Evolutionary conservation across 1,140 invertebrate species (phyloP).

Genomic region (Danaus plexippus): DNA sequence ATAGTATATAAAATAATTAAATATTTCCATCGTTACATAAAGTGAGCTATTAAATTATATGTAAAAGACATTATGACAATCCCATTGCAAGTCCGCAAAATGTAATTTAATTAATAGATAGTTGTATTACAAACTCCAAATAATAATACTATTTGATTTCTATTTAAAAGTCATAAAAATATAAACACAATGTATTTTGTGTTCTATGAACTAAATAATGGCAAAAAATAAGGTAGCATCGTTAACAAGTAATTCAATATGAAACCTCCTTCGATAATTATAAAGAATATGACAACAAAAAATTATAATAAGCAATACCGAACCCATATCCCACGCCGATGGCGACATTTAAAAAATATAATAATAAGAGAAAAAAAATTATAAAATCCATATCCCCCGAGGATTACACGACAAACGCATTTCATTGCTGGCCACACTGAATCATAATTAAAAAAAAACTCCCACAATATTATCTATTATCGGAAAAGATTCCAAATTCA

Average conservation of each 20-base stretch:
- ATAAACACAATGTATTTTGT: too few relatives aligned
- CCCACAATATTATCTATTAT: conserved; percentile 31
- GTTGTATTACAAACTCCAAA: too few relatives aligned
- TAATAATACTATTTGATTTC: too few relatives aligned
- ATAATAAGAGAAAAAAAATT: conserved; percentile 40
- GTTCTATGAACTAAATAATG: too few relatives aligned
- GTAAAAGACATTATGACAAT: too few relatives aligned
- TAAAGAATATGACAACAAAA: conserved; percentile 31
- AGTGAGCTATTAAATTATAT: too few relatives aligned
- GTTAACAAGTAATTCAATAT: conserved; percentile 1
- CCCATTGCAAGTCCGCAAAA: too few relatives aligned
- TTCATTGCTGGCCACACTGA: conserved; percentile 59
- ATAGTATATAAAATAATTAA: too few relatives aligned
- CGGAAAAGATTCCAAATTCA: conserved; percentile 35
- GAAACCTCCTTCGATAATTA: conserved; percentile 3
- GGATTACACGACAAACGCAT: conserved; percentile 69
- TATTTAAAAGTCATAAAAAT: too few relatives aligned
- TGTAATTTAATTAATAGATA: too few relatives aligned
- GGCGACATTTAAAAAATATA: conserved; percentile 54
- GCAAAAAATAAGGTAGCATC: too few relatives aligned
- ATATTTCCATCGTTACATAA: too few relatives aligned
- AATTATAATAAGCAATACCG: conserved; percentile 35
- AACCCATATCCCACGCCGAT: conserved; percentile 49
- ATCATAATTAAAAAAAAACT: conserved; percentile 43
- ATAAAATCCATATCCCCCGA: conserved; percentile 58